Evolutionary conservation across 2,888 invertebrate species (phyloP), one percentile per base, ranked within the genome.

Genomic region (Beris chalybata): DNA sequence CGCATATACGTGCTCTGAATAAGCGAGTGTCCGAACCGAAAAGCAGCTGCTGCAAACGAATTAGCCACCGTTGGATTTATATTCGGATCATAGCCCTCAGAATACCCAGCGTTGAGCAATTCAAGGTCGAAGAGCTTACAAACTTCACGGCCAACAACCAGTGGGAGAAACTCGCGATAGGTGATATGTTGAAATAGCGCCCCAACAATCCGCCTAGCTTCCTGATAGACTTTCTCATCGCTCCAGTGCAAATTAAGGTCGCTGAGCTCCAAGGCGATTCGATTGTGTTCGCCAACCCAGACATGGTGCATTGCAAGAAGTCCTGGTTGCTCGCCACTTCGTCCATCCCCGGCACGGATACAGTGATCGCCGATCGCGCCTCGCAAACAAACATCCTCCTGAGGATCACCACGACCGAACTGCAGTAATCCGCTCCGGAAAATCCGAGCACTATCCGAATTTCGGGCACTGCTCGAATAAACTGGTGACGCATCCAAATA

Each of bases 211-310:
- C 89, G 88, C 29, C 94, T 83, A 0, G 92, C 87, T 79, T 95
- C 95, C 74, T 93, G 93, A 77, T 89, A 94, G 11, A 92, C 82
- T 76, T 89, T 89, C 76, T 95, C 94, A 75, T 95, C 95, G 74
- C 88, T 89, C 95, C 95, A 95, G 74, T 91, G 90, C 0, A 87
- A 86, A 81, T 95, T 95, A 48, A 93, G 75, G 55, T 85, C 84
- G 5, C 87, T 84, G 48, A 95, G 78, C 72, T 87, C 86, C 71
- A 85, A 83, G 1, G 93, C 91, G 72, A 95, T 84, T 69, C 89
- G 86, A 77, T 85, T 89, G 66, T 81, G 81, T 64, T 81, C 81
- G 6, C 77, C 76, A 9, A 80, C 81, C 77, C 79, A 81, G 1
- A 81, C 79, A 50, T 80, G 81, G 68, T 81, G 81, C 68, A 81